phyloP scores from a whole-genome alignment of 2,888 invertebrate species.

The Meganola albula region DNA sequence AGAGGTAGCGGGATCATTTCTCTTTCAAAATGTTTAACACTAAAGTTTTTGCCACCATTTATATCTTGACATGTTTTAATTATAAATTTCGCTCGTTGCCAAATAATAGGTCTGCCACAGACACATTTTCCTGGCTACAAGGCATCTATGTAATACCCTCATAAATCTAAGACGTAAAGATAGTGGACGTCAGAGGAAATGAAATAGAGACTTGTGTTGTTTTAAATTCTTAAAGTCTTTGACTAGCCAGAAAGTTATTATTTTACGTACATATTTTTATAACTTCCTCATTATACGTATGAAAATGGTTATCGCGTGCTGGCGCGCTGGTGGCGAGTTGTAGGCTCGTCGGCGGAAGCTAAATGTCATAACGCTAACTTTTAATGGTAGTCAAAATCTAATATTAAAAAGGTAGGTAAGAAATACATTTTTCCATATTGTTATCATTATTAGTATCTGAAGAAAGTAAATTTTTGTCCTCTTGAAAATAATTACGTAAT shows the following conservation, averaged over 20 bases:
- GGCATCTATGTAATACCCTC: constrained; percentile 30
- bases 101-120: constrained; percentile 16
- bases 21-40: constrained; percentile 25
- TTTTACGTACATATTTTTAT: no score
- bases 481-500: no score
- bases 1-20: constrained; percentile 34
- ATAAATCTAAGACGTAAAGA: constrained; percentile 36
- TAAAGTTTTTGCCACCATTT: constrained; percentile 14
- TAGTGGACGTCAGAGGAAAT: constrained; percentile 31
- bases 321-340: no score
- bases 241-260: constrained; percentile 21
- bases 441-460: no score
- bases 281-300: no score
- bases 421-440: no score
- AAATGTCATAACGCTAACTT: no score
- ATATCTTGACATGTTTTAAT: constrained; percentile 7
- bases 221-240: constrained; percentile 36
- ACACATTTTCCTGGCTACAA: constrained; percentile 23
- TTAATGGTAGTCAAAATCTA: no score
- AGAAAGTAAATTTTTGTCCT: no score
- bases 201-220: constrained; percentile 29
- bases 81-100: neutral
- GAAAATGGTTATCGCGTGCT: no score
- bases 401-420: no score
- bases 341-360: no score